Conservation (phyloP, 2,113 vertebrate genomes). For the Rostratula benghalensis region DNA sequence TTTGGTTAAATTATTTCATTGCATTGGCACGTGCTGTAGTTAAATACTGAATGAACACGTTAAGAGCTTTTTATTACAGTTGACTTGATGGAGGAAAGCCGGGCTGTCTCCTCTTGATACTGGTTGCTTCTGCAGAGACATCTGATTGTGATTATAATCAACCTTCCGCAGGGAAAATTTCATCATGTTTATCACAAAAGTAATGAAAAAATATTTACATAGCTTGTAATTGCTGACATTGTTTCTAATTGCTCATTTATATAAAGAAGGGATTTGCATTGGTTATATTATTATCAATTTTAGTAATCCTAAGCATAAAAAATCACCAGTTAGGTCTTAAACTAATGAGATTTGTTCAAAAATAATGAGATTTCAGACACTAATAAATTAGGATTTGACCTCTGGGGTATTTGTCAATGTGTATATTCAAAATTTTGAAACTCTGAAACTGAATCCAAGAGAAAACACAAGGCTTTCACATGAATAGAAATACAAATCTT, state of each 20-base stretch:
- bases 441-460: not conserved
- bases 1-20: not conserved
- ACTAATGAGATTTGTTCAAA: conserved; percentile 28
- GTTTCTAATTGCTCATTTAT: conserved; percentile 28
- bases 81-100: not conserved
- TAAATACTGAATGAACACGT: not conserved
- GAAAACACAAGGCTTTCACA: not conserved
- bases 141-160: not conserved
- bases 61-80: not conserved
- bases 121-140: not conserved
- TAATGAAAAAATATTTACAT: not conserved
- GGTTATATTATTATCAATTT: not conserved
- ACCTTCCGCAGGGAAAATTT: not conserved
- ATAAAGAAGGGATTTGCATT: conserved; percentile 11
- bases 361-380: conserved; percentile 39
- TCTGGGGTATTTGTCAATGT: not conserved
- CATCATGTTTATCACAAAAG: conserved; percentile 4
- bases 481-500: not conserved
- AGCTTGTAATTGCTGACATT: conserved; percentile 22
- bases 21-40: not conserved
- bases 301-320: conserved; percentile 36
- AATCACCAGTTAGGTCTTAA: not conserved
- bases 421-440: not conserved
- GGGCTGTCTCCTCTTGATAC: not conserved
- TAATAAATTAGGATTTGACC: conserved; percentile 28